These are phyloP conservation scores for Anoplolepis gracilipes DNA, from an alignment of 1,140 invertebrate species.

Conservation along the genomic window DNA sequence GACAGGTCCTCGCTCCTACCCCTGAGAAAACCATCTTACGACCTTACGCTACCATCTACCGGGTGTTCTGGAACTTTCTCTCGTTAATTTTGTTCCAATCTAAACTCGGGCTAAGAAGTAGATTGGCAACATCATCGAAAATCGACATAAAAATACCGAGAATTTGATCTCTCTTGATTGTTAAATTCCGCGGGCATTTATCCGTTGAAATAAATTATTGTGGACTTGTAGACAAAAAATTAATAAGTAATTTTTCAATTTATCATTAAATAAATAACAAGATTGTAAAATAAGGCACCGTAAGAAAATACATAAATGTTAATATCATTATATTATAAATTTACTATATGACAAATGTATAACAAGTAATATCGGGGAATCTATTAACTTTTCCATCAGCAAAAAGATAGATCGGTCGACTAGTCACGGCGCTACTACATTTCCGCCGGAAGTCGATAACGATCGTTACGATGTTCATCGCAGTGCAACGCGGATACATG, in stretches of 20 bases:
- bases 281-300: not conserved
- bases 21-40: conserved; percentile 74
- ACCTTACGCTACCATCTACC: conserved; percentile 76
- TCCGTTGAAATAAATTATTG: not conserved
- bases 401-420: conserved; percentile 65
- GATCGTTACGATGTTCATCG: conserved; percentile 69
- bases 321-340: conserved; percentile 4
- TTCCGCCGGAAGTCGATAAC: conserved; percentile 80
- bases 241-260: conserved; percentile 6
- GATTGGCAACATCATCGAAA: not conserved
- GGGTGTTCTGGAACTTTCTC: conserved; percentile 78
- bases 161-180: not conserved
- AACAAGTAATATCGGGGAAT: conserved; percentile 55
- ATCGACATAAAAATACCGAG: not conserved
- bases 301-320: not conserved
- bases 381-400: conserved; percentile 46
- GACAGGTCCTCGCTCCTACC: conserved; percentile 84
- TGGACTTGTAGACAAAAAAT: not conserved
- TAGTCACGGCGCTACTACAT: conserved; percentile 65
- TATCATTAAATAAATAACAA: conserved; percentile 1
- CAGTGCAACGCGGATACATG: conserved; percentile 45
- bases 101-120: not conserved
- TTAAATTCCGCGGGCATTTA: not conserved
- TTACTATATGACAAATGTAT: not conserved
- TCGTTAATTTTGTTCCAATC: not conserved